Evolutionary conservation across 2,888 invertebrate genomes (phyloP).

Genomic region (Chironomus riparius): DNA sequence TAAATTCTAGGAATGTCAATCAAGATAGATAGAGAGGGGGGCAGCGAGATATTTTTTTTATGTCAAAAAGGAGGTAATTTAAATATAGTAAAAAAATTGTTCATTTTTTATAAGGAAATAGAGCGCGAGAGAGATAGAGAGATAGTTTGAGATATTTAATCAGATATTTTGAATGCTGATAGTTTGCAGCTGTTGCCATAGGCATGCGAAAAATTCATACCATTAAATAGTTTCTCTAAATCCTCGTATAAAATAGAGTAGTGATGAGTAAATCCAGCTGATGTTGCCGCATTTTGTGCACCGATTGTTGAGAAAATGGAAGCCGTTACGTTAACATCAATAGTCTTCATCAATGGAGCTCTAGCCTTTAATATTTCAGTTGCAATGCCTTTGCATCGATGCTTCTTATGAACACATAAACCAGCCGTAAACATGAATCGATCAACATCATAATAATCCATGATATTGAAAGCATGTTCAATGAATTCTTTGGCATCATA

Average conservation of each 20-base stretch:
- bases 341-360: background rate
- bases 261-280: background rate
- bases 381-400: background rate
- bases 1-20: no score
- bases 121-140: background rate
- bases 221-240: background rate
- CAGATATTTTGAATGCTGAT: background rate
- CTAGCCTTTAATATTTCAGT: background rate
- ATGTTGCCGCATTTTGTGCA: background rate
- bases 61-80: no score
- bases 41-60: no score
- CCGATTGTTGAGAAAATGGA: background rate
- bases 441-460: conserved; percentile 1
- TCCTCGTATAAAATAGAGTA: background rate
- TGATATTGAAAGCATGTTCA: background rate
- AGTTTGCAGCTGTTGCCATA: background rate
- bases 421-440: background rate
- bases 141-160: background rate
- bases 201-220: background rate
- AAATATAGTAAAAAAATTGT: background rate
- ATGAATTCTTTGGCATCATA: background rate
- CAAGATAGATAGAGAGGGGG: no score
- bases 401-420: background rate
- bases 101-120: background rate
- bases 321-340: background rate